Evolutionary conservation across 2,113 vertebrate genomes (phyloP).

Genomic region (Pachyramphus minor): DNA sequence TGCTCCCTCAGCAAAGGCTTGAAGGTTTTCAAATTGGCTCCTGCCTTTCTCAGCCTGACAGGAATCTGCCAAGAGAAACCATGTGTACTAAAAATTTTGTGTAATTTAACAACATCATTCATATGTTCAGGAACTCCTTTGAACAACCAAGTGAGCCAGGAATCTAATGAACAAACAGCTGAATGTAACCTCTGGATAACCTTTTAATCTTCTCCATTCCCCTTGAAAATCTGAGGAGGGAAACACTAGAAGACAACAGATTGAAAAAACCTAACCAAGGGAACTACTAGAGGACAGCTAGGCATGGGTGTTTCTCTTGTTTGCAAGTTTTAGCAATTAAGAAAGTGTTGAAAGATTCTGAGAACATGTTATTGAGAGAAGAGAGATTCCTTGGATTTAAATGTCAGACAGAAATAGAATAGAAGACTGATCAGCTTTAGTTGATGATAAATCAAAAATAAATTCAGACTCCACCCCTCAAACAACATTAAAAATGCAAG

Average conservation of each 20-base stretch:
- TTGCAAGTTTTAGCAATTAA: constrained; percentile 53
- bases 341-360: constrained; percentile 55
- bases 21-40: background rate
- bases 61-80: background rate
- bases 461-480: background rate
- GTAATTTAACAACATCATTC: background rate
- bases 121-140: background rate
- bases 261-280: background rate
- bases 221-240: constrained; percentile 14
- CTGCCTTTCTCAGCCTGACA: background rate
- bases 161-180: background rate
- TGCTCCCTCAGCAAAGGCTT: constrained; percentile 5
- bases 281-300: background rate
- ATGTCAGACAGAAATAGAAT: background rate
- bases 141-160: constrained; percentile 11
- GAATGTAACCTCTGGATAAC: constrained; percentile 15
- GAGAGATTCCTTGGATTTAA: background rate
- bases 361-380: constrained; percentile 37
- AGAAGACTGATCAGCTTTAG: background rate
- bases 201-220: constrained; percentile 8
- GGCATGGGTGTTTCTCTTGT: background rate
- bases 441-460: background rate
- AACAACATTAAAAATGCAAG: background rate
- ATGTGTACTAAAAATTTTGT: background rate
- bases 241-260: background rate